Evolutionary conservation across 2,113 vertebrate species (phyloP).

Genomic region (Coryphaenoides rupestris): DNA sequence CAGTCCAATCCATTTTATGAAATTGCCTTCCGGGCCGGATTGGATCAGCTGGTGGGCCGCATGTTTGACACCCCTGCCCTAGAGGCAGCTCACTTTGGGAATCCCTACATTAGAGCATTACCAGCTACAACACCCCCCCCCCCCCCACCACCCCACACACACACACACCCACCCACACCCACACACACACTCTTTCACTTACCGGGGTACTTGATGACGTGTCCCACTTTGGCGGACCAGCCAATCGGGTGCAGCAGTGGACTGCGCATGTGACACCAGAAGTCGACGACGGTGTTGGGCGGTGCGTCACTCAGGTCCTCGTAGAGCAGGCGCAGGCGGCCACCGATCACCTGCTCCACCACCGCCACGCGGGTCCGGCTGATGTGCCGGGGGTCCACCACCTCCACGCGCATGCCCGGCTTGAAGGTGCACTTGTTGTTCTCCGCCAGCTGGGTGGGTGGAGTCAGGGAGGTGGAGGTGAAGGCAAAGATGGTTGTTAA

Average conservation of each 20-base stretch:
- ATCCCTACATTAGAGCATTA: too few species aligned
- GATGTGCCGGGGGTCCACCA: slow-evolving; percentile 85
- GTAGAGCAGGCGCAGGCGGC: slow-evolving; percentile 87
- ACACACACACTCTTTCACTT: neutral
- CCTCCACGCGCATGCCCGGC: slow-evolving; percentile 87
- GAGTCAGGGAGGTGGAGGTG: neutral
- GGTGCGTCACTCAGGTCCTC: slow-evolving; percentile 75
- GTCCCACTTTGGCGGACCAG: slow-evolving; percentile 89
- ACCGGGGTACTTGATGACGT: slow-evolving; percentile 80
- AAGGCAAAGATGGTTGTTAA: neutral
- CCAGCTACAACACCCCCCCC: neutral
- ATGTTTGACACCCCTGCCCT: too few species aligned
- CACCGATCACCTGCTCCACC: slow-evolving; percentile 82
- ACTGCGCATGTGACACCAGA: slow-evolving; percentile 97
- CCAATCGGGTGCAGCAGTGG: too few species aligned
- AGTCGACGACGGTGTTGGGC: slow-evolving; percentile 65
- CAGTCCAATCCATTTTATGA: too few species aligned
- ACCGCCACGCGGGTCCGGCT: slow-evolving; percentile 82
- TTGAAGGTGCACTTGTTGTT: slow-evolving; percentile 83
- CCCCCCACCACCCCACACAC: too few species aligned
- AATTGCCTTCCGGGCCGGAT: too few species aligned
- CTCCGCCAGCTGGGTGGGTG: slow-evolving; percentile 84
- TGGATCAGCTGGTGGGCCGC: too few species aligned
- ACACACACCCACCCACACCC: too few species aligned
- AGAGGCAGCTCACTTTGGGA: too few species aligned